Percentiles rank a stretch among this genome's conserved stretches.
phyloP scores from a whole-genome alignment of 2,797 vertebrate genomes.

The Erithacus rubecula region DNA sequence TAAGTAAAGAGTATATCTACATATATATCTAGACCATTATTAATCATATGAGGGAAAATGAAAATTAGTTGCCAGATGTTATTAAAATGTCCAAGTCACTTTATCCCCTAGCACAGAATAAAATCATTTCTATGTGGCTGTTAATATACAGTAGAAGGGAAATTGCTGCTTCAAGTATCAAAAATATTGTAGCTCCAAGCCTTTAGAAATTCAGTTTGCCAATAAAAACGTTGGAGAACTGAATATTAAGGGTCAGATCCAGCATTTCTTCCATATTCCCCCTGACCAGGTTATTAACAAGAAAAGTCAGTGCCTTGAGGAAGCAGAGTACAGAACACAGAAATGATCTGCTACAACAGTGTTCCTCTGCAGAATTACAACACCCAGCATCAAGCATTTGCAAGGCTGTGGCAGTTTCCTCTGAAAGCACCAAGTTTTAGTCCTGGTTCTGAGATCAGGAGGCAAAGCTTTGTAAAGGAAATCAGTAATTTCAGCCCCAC shows the following conservation, averaged over 20 bases:
- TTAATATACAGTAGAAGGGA: background rate
- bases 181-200: background rate
- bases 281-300: background rate
- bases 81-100: conserved; percentile 17
- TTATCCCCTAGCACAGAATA: background rate
- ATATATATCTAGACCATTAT: background rate
- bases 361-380: background rate
- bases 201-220: background rate
- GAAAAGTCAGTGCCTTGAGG: background rate
- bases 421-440: background rate
- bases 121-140: background rate
- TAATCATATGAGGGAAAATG: conserved; percentile 19
- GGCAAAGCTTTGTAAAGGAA: background rate
- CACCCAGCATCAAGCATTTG: background rate
- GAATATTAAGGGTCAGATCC: background rate
- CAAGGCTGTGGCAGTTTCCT: background rate
- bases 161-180: background rate
- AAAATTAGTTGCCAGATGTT: conserved; percentile 31
- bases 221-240: background rate
- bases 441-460: background rate
- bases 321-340: background rate
- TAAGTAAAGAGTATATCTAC: background rate
- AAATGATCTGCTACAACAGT: background rate
- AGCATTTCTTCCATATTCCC: background rate
- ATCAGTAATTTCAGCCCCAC: conserved; percentile 3